Conservation (phyloP, 2,888 invertebrate genomes). For the Saturnia japonica region DNA sequence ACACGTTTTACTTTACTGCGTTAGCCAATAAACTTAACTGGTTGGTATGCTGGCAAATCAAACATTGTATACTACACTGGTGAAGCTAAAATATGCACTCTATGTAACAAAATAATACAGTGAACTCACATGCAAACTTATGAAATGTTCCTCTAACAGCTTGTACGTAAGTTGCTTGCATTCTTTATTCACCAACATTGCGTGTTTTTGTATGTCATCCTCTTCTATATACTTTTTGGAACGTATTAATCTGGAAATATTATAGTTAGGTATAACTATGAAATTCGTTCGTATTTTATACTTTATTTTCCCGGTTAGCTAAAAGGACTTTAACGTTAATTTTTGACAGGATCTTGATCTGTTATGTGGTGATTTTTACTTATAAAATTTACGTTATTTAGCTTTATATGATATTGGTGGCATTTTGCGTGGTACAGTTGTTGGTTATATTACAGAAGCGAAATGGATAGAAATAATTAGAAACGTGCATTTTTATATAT, state of each 20-base stretch:
- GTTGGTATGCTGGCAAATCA: too few relatives aligned
- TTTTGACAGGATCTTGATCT: neutral
- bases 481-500: too few relatives aligned
- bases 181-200: slow-evolving; percentile 97
- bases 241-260: slow-evolving; percentile 85
- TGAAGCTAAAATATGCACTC: neutral
- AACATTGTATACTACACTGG: too few relatives aligned
- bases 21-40: too few relatives aligned
- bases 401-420: too few relatives aligned
- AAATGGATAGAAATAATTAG: too few relatives aligned
- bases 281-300: neutral
- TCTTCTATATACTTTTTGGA: slow-evolving; percentile 93
- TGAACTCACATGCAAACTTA: slow-evolving; percentile 83
- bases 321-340: neutral
- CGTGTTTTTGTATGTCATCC: slow-evolving; percentile 94
- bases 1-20: too few relatives aligned
- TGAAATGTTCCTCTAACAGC: slow-evolving; percentile 90
- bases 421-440: too few relatives aligned
- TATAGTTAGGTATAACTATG: neutral
- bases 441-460: too few relatives aligned
- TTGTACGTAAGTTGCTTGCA: slow-evolving; percentile 94
- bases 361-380: too few relatives aligned
- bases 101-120: neutral
- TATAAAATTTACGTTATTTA: too few relatives aligned
- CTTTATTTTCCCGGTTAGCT: neutral